phyloP scores from a whole-genome alignment of 2,113 vertebrate genomes.

The Andinoacara biseriatus region DNA sequence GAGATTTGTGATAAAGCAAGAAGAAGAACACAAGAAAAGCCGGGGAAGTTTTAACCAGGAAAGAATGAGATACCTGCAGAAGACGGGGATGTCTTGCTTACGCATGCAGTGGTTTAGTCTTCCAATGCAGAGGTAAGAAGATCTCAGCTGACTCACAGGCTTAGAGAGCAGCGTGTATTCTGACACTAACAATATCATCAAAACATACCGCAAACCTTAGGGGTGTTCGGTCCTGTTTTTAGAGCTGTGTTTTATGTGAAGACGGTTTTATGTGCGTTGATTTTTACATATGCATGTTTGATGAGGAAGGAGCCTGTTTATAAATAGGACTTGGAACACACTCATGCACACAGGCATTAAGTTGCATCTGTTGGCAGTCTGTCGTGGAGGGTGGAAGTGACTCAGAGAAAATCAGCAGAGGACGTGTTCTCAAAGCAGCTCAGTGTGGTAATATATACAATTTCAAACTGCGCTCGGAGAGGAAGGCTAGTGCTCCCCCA shows the following conservation, averaged over 20 bases:
- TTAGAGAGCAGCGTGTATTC: not conserved
- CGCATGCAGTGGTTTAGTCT: constrained; percentile 47
- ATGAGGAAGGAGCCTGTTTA: constrained; percentile 15
- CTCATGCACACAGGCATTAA: not conserved
- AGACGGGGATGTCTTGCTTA: constrained; percentile 41
- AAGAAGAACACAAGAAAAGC: not conserved
- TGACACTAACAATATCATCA: not conserved
- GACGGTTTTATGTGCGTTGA: constrained; percentile 17
- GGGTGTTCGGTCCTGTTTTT: not conserved
- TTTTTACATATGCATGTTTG: constrained; percentile 31
- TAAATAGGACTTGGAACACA: constrained; percentile 45
- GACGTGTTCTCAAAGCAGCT: not conserved
- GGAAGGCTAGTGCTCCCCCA: constrained; percentile 21
- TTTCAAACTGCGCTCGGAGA: not conserved
- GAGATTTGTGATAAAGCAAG: not conserved
- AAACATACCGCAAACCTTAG: not conserved
- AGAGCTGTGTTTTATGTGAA: not conserved
- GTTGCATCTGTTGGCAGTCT: constrained; percentile 75
- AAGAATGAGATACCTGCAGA: constrained; percentile 53
- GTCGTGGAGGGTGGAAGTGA: constrained; percentile 61
- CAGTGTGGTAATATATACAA: not conserved
- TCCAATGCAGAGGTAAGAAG: constrained; percentile 35
- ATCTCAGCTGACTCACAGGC: not conserved
- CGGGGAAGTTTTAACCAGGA: constrained; percentile 8
- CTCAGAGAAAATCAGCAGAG: constrained; percentile 51